phyloP scores from a whole-genome alignment of 2,113 vertebrate species.

The Forbesichthys papilliferus region DNA sequence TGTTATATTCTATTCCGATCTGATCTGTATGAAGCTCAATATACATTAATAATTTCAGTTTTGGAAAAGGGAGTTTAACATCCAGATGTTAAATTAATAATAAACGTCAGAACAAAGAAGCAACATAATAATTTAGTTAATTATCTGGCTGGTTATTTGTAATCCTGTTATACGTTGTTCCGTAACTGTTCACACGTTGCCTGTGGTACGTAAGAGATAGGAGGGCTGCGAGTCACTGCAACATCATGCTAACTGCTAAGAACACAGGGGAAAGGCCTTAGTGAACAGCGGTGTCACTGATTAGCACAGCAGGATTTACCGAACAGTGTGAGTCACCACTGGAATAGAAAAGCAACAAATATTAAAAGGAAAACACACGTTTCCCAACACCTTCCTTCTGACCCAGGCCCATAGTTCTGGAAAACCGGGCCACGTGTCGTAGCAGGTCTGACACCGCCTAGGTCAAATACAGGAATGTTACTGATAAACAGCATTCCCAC shows the following conservation, averaged over 20 bases:
- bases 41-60: too few species aligned
- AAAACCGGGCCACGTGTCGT: conserved; percentile 22
- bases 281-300: conserved; percentile 64
- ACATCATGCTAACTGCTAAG: neutral
- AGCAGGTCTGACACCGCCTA: neutral
- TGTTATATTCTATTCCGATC: too few species aligned
- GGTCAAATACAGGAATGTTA: conserved; percentile 6
- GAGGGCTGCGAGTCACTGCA: conserved; percentile 12
- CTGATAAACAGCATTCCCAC: too few species aligned
- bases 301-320: conserved; percentile 65
- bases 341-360: conserved; percentile 62
- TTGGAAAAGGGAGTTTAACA: conserved; percentile 7
- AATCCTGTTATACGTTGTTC: conserved; percentile 3
- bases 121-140: conserved; percentile 9
- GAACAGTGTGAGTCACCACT: conserved; percentile 53
- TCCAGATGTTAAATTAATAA: too few species aligned
- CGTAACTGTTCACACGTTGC: conserved; percentile 22
- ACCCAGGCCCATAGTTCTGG: conserved; percentile 50
- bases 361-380: conserved; percentile 69
- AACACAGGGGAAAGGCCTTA: conserved; percentile 18
- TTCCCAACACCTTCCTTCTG: conserved; percentile 56
- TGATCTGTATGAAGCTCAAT: conserved; percentile 25
- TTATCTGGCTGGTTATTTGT: conserved; percentile 34
- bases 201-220: conserved; percentile 11
- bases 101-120: neutral